phyloP scores from a whole-genome alignment of 2,888 invertebrate species.

The Tiphia femorata region DNA sequence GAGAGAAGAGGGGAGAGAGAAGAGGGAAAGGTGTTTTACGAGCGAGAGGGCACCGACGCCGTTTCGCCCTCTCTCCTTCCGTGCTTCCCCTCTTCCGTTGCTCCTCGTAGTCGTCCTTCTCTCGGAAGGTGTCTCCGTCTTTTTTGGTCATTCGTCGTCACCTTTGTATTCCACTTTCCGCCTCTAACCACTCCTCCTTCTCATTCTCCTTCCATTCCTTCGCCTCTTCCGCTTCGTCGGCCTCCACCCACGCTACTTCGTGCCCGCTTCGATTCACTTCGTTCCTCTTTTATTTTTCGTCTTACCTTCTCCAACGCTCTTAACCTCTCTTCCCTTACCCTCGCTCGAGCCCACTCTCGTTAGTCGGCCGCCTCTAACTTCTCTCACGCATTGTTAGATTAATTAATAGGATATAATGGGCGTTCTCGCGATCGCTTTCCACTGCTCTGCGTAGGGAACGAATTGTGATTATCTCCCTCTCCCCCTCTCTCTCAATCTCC shows the following conservation, averaged over 20 bases:
- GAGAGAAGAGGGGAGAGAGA: conserved; percentile 9
- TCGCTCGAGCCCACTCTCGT: conserved; percentile 38
- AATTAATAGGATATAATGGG: conserved; percentile 50
- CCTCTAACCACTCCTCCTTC: conserved; percentile 1
- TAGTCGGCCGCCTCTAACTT: conserved; percentile 43
- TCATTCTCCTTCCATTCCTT: conserved; percentile 8
- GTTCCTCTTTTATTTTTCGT: no score
- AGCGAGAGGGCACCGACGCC: no score
- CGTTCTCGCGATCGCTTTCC: conserved; percentile 29
- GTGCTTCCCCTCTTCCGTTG: conserved; percentile 2
- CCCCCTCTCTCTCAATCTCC: no score
- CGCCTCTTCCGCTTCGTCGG: not conserved
- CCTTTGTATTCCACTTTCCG: no score
- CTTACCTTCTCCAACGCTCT: no score
- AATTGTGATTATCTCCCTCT: not conserved
- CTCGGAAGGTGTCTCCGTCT: no score
- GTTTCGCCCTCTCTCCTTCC: not conserved
- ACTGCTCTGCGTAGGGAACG: conserved; percentile 4
- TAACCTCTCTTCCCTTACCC: no score
- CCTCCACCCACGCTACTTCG: conserved; percentile 13
- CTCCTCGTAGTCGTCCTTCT: no score
- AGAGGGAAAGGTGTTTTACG: conserved; percentile 48
- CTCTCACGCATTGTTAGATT: conserved; percentile 50
- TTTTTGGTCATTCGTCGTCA: no score
- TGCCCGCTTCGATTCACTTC: no score